phyloP scores from a whole-genome alignment of 2,113 vertebrate genomes.

The Ivindomyrus marchei region DNA sequence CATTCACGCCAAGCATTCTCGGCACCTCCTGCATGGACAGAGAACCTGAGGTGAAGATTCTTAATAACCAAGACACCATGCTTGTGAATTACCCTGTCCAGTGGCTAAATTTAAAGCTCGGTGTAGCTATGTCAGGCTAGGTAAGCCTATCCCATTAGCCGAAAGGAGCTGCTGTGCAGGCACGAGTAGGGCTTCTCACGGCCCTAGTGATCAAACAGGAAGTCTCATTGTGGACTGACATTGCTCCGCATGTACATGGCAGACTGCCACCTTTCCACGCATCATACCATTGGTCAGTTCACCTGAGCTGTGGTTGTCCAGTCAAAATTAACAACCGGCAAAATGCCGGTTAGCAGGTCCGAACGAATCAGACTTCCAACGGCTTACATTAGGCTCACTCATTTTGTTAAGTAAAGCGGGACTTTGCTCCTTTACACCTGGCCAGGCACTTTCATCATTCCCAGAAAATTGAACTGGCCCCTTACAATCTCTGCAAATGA shows the following conservation, averaged over 20 bases:
- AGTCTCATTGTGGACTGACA: not conserved
- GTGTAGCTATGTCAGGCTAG: not conserved
- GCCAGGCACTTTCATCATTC: not conserved
- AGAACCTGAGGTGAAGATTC: not conserved
- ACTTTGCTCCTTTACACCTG: not conserved
- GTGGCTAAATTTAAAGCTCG: not conserved
- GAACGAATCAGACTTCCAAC: not conserved
- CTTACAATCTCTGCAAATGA: slow-evolving; percentile 3
- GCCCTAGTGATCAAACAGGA: not conserved
- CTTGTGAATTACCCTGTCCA: not conserved
- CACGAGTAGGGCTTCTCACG: not conserved
- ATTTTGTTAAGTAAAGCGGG: not conserved
- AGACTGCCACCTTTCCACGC: not conserved
- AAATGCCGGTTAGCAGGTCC: not conserved
- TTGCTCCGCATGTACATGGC: not conserved
- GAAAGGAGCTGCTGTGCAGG: not conserved
- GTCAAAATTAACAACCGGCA: not conserved
- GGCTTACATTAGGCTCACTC: not conserved
- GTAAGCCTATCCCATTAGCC: not conserved
- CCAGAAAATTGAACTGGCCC: not conserved
- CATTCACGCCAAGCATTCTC: not conserved
- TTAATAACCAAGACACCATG: not conserved
- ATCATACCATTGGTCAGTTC: not conserved
- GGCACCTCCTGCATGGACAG: not conserved
- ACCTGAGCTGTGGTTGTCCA: not conserved